Base-by-base conservation (phyloP, 1,140 invertebrate genomes). In the Mylabris phalerata region DNA sequence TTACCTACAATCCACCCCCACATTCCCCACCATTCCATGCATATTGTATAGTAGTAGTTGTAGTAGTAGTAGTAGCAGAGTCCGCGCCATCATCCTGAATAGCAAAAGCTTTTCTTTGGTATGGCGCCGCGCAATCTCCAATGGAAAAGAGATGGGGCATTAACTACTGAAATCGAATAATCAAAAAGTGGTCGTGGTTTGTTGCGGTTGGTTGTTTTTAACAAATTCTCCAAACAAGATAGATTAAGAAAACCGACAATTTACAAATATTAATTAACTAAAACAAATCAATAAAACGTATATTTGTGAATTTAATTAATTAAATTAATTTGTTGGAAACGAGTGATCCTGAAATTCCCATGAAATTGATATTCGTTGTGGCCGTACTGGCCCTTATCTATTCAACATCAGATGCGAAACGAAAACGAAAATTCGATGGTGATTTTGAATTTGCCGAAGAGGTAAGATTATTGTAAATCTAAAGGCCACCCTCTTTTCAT, bases 401-500 rank as follows among this genome's bases (percentile, higher is more conserved):
- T 32, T 68, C 69, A 44, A 65, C 70, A 39, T 68, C 64, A 48
- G 79, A 81, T 50, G 78, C 75, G 71, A 58, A 80, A 75, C 66
- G 78, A 73, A 64, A 84, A 71, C 74, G 79, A 64, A 85, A 84
- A 70, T 84, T 84, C 70, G 84, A 85, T 59, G 82, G 82, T 7
- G 83, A 85, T 63, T 85, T 85, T 67, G 83, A 84, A 64, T 85
- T 85, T 64, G 83, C 81, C 56, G 83, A 85, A 69, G 83, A 85
- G 81, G 83, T 84, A 70, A 75, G 78, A 55, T 13, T 19, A 19
- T 19, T 19, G 19, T 19, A 19, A 19, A 19, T 2, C 19, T 19
- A 19, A 19, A 19, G 19, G 6, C 11, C 7, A 11, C 1, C 11
- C 41, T 1, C 11, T 10, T 9, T 10, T 7, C 1, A 42, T 42